A percentile compares a stretch with the other conserved stretches of the same genome.
Conservation (phyloP, 2,113 vertebrate genomes). For the Chamaea fasciata region DNA sequence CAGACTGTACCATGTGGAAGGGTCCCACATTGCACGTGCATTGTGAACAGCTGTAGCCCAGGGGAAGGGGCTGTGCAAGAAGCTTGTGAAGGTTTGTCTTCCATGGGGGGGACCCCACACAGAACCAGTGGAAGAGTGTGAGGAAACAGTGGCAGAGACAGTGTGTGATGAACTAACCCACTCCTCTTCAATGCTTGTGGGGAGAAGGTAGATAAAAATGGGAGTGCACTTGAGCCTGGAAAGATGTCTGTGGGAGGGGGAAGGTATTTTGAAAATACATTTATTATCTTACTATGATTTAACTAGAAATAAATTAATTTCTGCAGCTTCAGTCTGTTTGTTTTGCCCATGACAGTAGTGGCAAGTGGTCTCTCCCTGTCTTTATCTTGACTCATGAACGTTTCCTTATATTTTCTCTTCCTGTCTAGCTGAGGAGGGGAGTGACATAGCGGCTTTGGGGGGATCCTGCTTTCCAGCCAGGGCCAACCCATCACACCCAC, state of each 20-base stretch:
- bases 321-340: rapidly evolving
- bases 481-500: background rate
- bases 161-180: background rate
- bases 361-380: background rate
- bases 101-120: background rate
- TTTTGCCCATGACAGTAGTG: background rate
- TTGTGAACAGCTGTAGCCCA: background rate
- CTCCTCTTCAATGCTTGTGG: background rate
- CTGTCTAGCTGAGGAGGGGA: background rate
- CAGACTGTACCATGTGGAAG: background rate
- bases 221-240: background rate
- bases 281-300: background rate
- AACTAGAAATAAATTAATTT: background rate
- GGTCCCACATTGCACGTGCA: background rate
- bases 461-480: background rate
- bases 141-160: background rate
- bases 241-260: background rate
- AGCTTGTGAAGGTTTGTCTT: background rate
- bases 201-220: background rate
- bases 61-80: background rate
- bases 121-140: background rate
- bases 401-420: background rate
- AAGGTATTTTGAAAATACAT: background rate
- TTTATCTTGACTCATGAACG: background rate
- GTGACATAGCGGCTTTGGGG: background rate